Base-by-base conservation (phyloP, 2,797 vertebrate genomes). In the Arnoldichthys spilopterus region DNA sequence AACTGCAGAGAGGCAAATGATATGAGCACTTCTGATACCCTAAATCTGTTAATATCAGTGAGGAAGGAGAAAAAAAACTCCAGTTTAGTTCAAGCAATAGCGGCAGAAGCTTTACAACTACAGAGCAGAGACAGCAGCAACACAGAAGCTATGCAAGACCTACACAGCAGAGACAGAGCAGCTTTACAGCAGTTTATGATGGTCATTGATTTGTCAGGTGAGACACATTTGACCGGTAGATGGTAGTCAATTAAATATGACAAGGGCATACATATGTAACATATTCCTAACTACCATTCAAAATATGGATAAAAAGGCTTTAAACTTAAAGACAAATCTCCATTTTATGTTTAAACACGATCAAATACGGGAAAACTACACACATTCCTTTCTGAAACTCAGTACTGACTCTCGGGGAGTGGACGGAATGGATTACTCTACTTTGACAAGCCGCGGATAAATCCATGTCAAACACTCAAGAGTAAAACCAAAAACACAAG, bases 221-320 rank as follows among this genome's bases (percentile, higher is more conserved):
- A 70, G 40, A 49, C 26, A 49, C 43, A 68, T 28, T 32, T 69
- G 67, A 69, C 69, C 30, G 24, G 51, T 40, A 72, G 12, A 72
- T 26, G 32, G 6, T 56, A 24, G 20, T 15, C 51, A 53, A 37
- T n/a, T n/a, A 70, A 70, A 30, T 3, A 13, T 43, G 62, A 40
- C 34, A 40, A 12, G 11, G 1, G 0, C 20, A 22, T 64, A 3
- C 40, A 63, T n/a, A 40, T 63, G 37, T 40, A 40, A 40, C 12
- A 40, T 11, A 40, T 11, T 7, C 12, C 37, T 40, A 11, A 40
- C 7, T 11, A 9, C n/a, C n/a, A n/a, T n/a, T n/a, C n/a, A n/a
- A n/a, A n/a, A n/a, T n/a, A n/a, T n/a, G n/a, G n/a, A n/a, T n/a
- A n/a, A n/a, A n/a, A n/a, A n/a, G n/a, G n/a, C n/a, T n/a, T n/a